Percentiles rank a stretch among this genome's conserved stretches.
Conservation (phyloP, 2,797 vertebrate genomes). For the Megalops cyprinoides region DNA sequence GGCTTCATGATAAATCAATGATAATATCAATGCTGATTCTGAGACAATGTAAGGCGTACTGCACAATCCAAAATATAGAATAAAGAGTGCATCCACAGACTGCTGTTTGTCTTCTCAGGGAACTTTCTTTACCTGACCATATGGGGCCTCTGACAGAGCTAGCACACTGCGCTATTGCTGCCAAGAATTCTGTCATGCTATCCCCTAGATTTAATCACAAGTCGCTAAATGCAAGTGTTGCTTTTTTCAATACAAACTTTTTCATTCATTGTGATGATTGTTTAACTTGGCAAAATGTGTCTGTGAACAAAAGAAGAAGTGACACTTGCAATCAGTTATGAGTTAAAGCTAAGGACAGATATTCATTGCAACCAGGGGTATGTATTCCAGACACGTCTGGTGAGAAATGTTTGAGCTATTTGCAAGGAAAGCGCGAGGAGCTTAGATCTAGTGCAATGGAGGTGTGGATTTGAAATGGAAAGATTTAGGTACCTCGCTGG, state of each 20-base stretch:
- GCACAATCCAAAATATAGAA: not conserved
- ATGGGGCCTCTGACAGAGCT: not conserved
- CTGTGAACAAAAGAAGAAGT: too few relatives aligned
- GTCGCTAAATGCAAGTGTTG: too few relatives aligned
- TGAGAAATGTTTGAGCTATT: not conserved
- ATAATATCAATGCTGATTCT: not conserved
- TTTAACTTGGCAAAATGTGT: too few relatives aligned
- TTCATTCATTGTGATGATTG: too few relatives aligned
- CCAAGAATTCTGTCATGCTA: not conserved
- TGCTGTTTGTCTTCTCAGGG: constrained; percentile 15
- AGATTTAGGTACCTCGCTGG: not conserved
- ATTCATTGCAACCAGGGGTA: too few relatives aligned
- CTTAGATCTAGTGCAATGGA: not conserved
- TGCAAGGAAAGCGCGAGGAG: not conserved
- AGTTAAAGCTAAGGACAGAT: too few relatives aligned
- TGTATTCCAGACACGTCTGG: not conserved
- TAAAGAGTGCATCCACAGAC: not conserved
- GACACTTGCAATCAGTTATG: too few relatives aligned
- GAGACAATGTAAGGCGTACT: not conserved
- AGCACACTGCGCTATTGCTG: not conserved
- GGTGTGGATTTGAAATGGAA: not conserved
- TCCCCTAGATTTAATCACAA: too few relatives aligned
- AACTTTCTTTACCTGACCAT: not conserved
- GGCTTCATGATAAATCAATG: not conserved
- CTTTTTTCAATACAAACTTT: too few relatives aligned